Conservation (phyloP, 2,113 vertebrate genomes). For the Urocynchramus pylzowi region DNA sequence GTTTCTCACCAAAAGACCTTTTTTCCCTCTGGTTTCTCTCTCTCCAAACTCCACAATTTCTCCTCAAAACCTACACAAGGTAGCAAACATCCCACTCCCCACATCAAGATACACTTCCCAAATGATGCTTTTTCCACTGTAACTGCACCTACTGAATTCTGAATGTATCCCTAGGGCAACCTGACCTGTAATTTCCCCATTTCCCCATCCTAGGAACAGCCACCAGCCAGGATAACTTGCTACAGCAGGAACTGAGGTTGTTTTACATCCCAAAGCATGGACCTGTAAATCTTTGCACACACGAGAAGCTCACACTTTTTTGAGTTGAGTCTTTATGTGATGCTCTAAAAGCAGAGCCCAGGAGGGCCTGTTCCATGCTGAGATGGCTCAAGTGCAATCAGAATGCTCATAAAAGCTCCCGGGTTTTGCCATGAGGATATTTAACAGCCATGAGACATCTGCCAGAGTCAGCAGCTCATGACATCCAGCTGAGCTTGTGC, state of each 20-base stretch:
- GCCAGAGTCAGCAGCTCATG: background rate
- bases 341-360: background rate
- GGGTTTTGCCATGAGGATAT: background rate
- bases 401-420: background rate
- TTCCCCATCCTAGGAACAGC: background rate
- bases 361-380: background rate
- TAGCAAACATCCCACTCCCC: background rate
- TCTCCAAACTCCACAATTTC: background rate
- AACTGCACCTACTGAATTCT: background rate
- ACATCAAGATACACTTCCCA: background rate
- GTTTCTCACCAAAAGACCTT: background rate
- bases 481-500: background rate
- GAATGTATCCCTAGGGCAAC: background rate
- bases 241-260: background rate
- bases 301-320: background rate
- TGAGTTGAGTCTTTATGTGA: rapidly evolving
- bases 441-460: background rate
- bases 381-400: background rate
- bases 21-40: background rate
- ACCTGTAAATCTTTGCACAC: background rate
- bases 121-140: background rate
- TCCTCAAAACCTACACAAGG: background rate
- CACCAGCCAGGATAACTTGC: background rate
- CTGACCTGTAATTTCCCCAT: background rate
- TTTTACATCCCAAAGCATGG: background rate